Conservation (phyloP, 2,888 invertebrate genomes). For the Mechanitis mazaeus region DNA sequence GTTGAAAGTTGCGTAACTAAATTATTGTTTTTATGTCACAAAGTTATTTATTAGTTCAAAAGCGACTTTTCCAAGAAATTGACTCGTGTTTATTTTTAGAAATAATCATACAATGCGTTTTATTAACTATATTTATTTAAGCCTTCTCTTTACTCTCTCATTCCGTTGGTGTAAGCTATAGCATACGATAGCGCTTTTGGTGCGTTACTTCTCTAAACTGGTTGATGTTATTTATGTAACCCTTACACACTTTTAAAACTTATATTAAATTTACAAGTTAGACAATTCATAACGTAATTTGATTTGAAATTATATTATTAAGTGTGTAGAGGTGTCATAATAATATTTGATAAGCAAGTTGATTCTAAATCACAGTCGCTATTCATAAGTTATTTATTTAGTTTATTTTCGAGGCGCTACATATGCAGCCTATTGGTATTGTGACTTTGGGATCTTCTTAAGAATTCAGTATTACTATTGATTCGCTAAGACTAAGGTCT, state of each 20-base stretch:
- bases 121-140: conserved; percentile 39
- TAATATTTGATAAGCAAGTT: conserved; percentile 35
- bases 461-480: not conserved
- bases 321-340: conserved; percentile 35
- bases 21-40: conserved; percentile 12
- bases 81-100: conserved; percentile 41
- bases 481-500: not conserved
- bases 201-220: conserved; percentile 20
- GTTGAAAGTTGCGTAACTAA: conserved; percentile 11
- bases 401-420: conserved; percentile 2
- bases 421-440: not conserved
- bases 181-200: conserved; percentile 17
- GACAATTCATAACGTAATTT: conserved; percentile 23
- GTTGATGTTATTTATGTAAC: conserved; percentile 18
- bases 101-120: conserved; percentile 31
- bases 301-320: conserved; percentile 22
- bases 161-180: conserved; percentile 47
- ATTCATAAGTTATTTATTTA: conserved; percentile 30
- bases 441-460: conserved; percentile 8
- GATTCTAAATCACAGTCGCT: conserved; percentile 48
- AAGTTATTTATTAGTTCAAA: conserved; percentile 17
- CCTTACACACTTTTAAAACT: conserved; percentile 32
- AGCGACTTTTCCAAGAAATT: conserved; percentile 38
- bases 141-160: conserved; percentile 59
- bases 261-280: conserved; percentile 11